Conservation (phyloP, 1,140 invertebrate genomes). For the Drosophila parabipectinata region DNA sequence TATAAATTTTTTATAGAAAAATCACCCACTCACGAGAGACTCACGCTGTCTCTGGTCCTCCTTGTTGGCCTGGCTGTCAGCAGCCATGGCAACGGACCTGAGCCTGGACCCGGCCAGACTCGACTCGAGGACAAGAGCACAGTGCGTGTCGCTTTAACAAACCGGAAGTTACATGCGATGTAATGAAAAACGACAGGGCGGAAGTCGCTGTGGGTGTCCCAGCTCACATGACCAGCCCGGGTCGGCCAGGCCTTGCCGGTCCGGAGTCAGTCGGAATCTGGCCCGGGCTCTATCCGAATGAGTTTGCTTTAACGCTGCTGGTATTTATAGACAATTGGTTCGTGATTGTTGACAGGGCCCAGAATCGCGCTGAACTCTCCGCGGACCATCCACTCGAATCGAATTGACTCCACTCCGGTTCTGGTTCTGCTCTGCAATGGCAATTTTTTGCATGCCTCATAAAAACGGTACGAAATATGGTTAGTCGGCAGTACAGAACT, state of each 20-base stretch:
- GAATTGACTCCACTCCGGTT: constrained; percentile 17
- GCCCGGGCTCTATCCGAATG: constrained; percentile 48
- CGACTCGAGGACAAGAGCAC: constrained; percentile 45
- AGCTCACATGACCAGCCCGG: not conserved
- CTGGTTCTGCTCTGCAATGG: constrained; percentile 36
- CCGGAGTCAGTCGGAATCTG: constrained; percentile 8
- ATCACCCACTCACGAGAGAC: constrained; percentile 4
- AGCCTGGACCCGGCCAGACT: constrained; percentile 22
- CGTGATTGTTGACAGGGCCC: constrained; percentile 79
- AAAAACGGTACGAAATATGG: constrained; percentile 74
- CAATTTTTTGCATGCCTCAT: constrained; percentile 74
- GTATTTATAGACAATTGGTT: constrained; percentile 83
- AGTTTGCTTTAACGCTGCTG: constrained; percentile 74
- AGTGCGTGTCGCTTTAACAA: constrained; percentile 82
- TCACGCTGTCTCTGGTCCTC: constrained; percentile 3
- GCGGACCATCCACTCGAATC: constrained; percentile 38
- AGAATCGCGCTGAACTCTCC: constrained; percentile 56
- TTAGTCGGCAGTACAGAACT: constrained; percentile 16
- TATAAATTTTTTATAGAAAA: not conserved
- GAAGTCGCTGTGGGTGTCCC: constrained; percentile 60
- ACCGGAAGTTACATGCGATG: constrained; percentile 81
- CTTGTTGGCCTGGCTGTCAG: constrained; percentile 75
- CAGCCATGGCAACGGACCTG: constrained; percentile 61
- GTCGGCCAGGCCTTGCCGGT: constrained; percentile 3
- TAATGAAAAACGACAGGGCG: constrained; percentile 81